Base-by-base conservation (phyloP, 2,113 vertebrate genomes). In the Chaetodon trifascialis region DNA sequence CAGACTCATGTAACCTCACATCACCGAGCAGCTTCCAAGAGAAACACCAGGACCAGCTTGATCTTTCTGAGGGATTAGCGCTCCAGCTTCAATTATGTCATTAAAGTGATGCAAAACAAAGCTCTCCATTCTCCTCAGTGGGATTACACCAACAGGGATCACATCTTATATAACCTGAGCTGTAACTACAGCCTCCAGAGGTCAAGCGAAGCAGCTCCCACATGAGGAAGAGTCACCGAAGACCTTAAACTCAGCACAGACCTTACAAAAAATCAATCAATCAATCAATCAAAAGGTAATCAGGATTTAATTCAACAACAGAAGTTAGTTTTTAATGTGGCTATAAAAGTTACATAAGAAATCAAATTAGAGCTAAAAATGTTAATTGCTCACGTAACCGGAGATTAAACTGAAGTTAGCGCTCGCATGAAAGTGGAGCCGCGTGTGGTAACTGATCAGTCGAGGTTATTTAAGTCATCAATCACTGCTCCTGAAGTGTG, bases 111-210 rank as follows among this genome's bases (percentile, higher is more conserved):
- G 71, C 76, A 16, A 74, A 79, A 79, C 74, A 86, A 73, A 80
- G 76, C 51, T n/a, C 47, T 7, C 12, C n/a, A 54, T 76, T 69
- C 63, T 60, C 62, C 58, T 38, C 0, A 46, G 21, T 44, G 40
- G 74, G 85, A 88, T 90, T 86, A 89, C n/a, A 46, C 73, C 86
- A 80, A 86, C 30, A 72, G 1, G 52, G 88, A 80, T 89, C 12
- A 71, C 7, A 25, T 47, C 54, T 83, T 82, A 76, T 54, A 44
- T 62, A 86, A 81, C 63, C 58, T 52, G 23, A 12, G 21, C 15
- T 23, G 71, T 30, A 1, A 2, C 59, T 46, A 68, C 60, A n/a
- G 70, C 15, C n/a, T 7, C 19, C 16, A 46, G 36, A 38, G 5
- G 3, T 15, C 0, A 23, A 70, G 21, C 0, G n/a, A 25, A 30